Evolutionary conservation across 2,888 invertebrate genomes (phyloP), one percentile per base, ranked within the genome.

Genomic region (Nipponacmea schrenckii): DNA sequence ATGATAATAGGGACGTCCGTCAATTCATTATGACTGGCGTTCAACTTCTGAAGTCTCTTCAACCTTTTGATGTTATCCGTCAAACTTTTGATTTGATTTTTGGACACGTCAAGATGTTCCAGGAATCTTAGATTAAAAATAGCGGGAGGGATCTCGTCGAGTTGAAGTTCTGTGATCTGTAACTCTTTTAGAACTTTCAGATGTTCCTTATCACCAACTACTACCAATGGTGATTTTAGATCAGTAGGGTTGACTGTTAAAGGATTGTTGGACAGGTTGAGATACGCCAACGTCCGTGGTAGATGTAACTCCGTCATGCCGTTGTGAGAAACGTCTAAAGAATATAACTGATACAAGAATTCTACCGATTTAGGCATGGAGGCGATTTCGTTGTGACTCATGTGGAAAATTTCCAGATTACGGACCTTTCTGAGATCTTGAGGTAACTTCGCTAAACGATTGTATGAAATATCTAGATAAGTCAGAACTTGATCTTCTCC

Each of bases 161-260:
- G 74, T 8, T 81, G 81, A 0, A 87, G 77, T 70, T 82, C 80
- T 71, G 84, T 83, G 46, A 87, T 72, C 68, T 84, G 80, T 50
- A 88, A 76, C 50, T 80, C 78, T 5, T 83, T 84, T 68, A 88
- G 71, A 62, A 82, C 83, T 8, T 84, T 75, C 12, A 83, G 78
- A 72, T 86, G 86, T 27, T 84, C 81, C 72, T 85, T 85, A 69
- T 85, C 83, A 0, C 86, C 87, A 68, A 87, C 82, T 64, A 84
- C 81, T 31, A 83, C 81, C 26, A 87, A 77, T 10, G 82, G 78
- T 26, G 85, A 82, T 48, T 81, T 79, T 45, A 79, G 68, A 71
- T 83, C 84, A 2, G 77, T 75, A 31, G 75, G 79, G 72, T 83
- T 83, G 64, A 83, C 75, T 14, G 81, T 81, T n/a, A 87, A 69